Base-by-base conservation (phyloP, 2,797 vertebrate species). In the Sebastes elongatus region DNA sequence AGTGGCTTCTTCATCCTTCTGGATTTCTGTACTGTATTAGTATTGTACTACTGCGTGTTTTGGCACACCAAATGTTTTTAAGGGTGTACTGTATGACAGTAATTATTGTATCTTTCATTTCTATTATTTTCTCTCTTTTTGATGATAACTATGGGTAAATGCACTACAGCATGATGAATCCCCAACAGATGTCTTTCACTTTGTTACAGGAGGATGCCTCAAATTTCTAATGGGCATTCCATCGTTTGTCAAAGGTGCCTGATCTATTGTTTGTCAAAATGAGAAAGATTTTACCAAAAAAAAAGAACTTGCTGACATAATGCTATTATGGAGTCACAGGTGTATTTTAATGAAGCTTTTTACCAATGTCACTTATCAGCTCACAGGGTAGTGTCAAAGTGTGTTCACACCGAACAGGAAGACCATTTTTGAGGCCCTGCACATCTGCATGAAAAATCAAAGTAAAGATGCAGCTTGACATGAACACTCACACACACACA, bases 201-300 rank as follows among this genome's bases (percentile, higher is more conserved):
- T 72, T 85, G 46, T 65, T 56, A 73, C 61, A 52, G n/a, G 28
- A 57, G 14, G 42, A 83, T 69, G 85, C 78, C 84, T 88, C 74
- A 78, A 84, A 76, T 73, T 72, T 56, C 23, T 55, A 67, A 60
- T 23, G 49, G 46, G n/a, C 56, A 76, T 82, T 66, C 18, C 53
- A 75, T 80, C 28, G 83, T 87, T 82, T 82, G 76, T 89, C 75
- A 76, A 86, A 74, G 82, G 88, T 93, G 91, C 89, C 82, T 93
- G 66, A 82, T 87, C 62, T 60, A 73, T 60, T 86, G 80, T 82
- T 90, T 66, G 81, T 88, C 66, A 74, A 80, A 85, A 27, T 74
- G 11, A 46, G 16, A 46, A 76, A 87, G 67, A 87, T 78, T 70
- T 76, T 89, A 87, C 88, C 88, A 90, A 91, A 92, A 49, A 63